Evolutionary conservation across 2,797 vertebrate species (phyloP).

Genomic region (Carduelis carduelis): DNA sequence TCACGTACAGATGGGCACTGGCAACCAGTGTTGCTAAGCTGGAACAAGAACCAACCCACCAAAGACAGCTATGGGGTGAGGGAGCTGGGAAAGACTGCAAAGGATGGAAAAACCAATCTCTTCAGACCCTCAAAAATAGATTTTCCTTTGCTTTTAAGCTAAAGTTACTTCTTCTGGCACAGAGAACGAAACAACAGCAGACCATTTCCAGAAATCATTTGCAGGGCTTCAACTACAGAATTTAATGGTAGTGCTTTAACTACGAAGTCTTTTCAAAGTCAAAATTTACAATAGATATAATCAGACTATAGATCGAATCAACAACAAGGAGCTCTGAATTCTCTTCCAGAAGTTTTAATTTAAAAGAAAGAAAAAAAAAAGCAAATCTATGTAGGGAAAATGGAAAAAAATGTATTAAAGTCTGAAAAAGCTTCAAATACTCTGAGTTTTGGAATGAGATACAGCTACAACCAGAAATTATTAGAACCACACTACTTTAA

Average conservation of each 20-base stretch:
- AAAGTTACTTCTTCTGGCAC: background rate
- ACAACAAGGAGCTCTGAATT: background rate
- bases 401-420: background rate
- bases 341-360: background rate
- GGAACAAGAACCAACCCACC: background rate
- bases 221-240: background rate
- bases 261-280: background rate
- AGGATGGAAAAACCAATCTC: background rate
- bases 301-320: background rate
- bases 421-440: background rate
- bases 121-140: background rate
- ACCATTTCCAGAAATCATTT: background rate
- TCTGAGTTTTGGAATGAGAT: background rate
- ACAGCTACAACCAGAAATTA: background rate
- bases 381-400: background rate
- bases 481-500: background rate
- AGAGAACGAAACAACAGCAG: background rate
- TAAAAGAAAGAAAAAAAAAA: fast-evolving
- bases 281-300: background rate
- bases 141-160: background rate
- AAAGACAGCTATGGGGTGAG: background rate
- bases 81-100: background rate
- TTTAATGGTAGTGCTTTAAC: background rate
- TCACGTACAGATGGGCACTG: background rate
- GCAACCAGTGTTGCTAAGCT: background rate